A percentile compares a stretch with the other conserved stretches of the same genome.
These are phyloP conservation scores for Merops nubicus DNA, from an alignment of 2,113 vertebrate genomes.

Conservation along the genomic window DNA sequence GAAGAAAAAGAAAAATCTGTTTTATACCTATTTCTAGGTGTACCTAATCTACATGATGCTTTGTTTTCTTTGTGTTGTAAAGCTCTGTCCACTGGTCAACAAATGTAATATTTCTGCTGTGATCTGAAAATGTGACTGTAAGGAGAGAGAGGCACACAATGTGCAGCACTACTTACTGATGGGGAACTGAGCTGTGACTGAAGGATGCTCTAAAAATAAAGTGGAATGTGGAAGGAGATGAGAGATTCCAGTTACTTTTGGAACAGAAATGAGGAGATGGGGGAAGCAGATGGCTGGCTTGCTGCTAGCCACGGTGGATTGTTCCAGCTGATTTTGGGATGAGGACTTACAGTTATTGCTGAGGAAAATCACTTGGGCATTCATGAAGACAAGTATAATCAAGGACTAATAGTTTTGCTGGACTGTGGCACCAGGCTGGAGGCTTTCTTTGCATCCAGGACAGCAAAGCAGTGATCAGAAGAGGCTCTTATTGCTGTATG, in stretches of 20 bases:
- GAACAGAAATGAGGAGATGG: neutral
- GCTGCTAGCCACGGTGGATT: neutral
- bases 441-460: neutral
- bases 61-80: neutral
- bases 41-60: neutral
- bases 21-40: neutral
- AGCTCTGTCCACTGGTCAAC: neutral
- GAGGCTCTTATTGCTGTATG: neutral
- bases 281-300: conserved; percentile 48
- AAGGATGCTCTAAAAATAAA: conserved; percentile 25
- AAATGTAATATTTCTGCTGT: neutral
- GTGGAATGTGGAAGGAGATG: neutral
- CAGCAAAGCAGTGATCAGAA: neutral
- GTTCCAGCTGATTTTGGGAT: neutral
- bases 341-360: neutral
- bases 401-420: neutral
- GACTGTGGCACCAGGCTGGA: neutral
- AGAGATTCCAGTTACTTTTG: neutral
- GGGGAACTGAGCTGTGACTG: neutral
- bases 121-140: neutral
- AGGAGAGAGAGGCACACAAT: neutral
- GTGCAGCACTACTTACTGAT: neutral
- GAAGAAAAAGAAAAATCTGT: neutral
- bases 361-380: neutral
- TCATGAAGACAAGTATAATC: neutral